These are phyloP conservation scores for Cinclus mexicanus DNA, from an alignment of 2,113 vertebrate genomes.

Conservation along the genomic window DNA sequence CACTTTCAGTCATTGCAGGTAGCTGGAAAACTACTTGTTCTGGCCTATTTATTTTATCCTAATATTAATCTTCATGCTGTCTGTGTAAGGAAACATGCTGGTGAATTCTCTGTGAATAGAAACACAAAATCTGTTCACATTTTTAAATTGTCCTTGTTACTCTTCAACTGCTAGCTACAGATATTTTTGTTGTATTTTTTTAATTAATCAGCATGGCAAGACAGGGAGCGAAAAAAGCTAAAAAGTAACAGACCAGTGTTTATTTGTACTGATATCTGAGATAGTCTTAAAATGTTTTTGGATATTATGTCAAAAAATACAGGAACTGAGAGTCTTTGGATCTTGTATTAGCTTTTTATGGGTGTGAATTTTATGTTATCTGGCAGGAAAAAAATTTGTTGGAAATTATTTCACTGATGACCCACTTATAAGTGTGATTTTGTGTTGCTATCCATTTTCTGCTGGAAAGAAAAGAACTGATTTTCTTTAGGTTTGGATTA, in stretches of 20 bases:
- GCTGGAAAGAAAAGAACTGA: background rate
- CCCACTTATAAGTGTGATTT: background rate
- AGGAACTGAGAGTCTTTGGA: background rate
- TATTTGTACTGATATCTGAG: slow-evolving; percentile 9
- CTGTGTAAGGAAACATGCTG: background rate
- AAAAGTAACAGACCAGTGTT: background rate
- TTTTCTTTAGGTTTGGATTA: background rate
- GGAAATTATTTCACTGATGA: slow-evolving; percentile 10
- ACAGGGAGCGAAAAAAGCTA: background rate
- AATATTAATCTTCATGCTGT: background rate
- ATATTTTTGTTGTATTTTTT: background rate
- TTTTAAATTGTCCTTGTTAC: background rate
- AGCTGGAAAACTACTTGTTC: background rate
- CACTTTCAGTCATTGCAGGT: background rate
- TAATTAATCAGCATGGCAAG: background rate
- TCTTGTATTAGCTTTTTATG: background rate
- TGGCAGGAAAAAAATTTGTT: background rate
- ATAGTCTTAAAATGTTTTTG: background rate
- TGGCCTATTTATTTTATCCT: background rate
- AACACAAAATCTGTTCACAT: background rate
- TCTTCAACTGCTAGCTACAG: background rate
- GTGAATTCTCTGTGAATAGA: background rate
- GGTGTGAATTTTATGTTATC: background rate
- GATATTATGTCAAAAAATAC: background rate
- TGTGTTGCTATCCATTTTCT: background rate